These are phyloP conservation scores for Delia radicum DNA, from an alignment of 1,140 invertebrate genomes.

Conservation along the genomic window DNA sequence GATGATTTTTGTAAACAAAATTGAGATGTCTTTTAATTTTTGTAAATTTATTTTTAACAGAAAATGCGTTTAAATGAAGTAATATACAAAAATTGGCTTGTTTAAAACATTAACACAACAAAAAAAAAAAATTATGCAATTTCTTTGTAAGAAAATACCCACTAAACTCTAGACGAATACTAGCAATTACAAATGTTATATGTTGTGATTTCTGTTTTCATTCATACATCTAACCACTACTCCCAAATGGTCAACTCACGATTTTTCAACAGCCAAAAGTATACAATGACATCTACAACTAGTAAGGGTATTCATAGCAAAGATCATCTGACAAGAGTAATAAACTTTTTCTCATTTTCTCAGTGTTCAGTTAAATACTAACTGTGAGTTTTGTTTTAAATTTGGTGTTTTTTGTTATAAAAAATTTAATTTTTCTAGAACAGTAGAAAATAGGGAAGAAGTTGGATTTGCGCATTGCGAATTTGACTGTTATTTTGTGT, in stretches of 20 bases:
- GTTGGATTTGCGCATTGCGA: no score
- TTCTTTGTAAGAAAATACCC: not conserved
- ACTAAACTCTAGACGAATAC: no score
- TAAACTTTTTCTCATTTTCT: no score
- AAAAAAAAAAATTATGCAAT: not conserved
- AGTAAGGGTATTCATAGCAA: not conserved
- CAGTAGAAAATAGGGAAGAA: no score
- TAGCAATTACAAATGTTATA: not conserved
- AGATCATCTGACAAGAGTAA: no score
- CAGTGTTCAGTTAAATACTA: no score
- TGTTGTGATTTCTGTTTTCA: not conserved
- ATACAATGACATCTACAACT: not conserved
- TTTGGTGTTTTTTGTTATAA: no score
- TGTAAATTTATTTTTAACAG: no score
- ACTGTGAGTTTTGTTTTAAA: no score
- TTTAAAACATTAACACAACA: not conserved
- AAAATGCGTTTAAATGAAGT: not conserved
- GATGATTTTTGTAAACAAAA: not conserved
- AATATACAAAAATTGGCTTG: not conserved
- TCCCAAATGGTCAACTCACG: not conserved
- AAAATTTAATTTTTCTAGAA: no score
- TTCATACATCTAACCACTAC: not conserved
- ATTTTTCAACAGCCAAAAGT: not conserved
- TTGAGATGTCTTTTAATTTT: no score
- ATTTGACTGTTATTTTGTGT: no score